Percentiles rank a stretch among this genome's conserved stretches.
phyloP scores from a whole-genome alignment of 2,888 invertebrate species.

The Stratiomys singularior region DNA sequence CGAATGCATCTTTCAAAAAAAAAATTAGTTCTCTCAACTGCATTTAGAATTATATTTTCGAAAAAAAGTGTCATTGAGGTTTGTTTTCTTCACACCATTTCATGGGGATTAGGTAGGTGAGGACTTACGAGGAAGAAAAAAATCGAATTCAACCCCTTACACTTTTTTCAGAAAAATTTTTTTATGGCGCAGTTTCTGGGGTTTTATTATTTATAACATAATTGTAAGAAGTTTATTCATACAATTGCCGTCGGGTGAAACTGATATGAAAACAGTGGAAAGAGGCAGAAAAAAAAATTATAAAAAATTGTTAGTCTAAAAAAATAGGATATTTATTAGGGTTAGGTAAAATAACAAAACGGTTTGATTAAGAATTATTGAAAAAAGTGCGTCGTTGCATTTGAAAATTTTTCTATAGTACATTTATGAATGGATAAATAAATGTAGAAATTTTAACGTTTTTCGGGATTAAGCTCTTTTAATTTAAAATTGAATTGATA shows the following conservation, averaged over 20 bases:
- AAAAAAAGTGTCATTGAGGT: constrained; percentile 45
- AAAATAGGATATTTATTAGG: constrained; percentile 21
- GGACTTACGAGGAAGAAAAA: not conserved
- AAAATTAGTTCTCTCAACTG: constrained; percentile 15
- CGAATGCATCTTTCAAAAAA: constrained; percentile 5
- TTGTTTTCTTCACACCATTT: constrained; percentile 46
- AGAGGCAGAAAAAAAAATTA: not conserved
- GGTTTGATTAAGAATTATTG: constrained; percentile 24
- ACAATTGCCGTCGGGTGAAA: constrained; percentile 31
- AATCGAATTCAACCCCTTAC: not conserved
- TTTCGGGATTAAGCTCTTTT: too few species aligned
- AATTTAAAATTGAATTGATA: too few species aligned
- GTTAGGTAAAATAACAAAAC: constrained; percentile 39
- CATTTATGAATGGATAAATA: too few species aligned
- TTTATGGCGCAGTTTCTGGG: not conserved
- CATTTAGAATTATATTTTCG: not conserved
- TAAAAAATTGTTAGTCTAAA: constrained; percentile 7
- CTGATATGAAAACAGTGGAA: constrained; percentile 40
- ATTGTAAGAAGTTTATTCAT: constrained; percentile 23
- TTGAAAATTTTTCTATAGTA: too few species aligned
- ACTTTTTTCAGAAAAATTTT: constrained; percentile 13
- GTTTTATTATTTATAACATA: constrained; percentile 47
- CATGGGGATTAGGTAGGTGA: constrained; percentile 8
- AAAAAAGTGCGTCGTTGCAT: too few species aligned
- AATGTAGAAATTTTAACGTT: too few species aligned